phyloP scores from a whole-genome alignment of 2,888 invertebrate genomes.

The Lasioglossum malachurum region DNA sequence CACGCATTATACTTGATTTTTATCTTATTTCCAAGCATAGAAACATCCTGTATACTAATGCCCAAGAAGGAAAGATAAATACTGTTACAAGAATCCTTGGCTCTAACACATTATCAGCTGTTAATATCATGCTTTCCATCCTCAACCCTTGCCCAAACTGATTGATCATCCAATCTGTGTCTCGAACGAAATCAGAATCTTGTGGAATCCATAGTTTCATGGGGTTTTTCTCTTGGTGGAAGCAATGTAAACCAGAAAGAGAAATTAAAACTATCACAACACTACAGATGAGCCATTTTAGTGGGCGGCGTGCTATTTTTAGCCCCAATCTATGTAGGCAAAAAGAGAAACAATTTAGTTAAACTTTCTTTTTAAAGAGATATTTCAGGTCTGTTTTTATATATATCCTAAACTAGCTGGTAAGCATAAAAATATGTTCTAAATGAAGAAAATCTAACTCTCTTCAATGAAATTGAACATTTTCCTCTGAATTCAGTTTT shows the following conservation, averaged over 20 bases:
- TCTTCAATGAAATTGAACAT: not conserved
- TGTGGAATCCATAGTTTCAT: slow-evolving; percentile 92
- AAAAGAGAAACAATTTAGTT: not conserved
- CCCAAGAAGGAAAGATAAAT: not conserved
- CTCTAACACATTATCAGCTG: slow-evolving; percentile 89
- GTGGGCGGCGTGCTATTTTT: slow-evolving; percentile 87
- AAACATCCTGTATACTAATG: not conserved
- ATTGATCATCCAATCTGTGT: slow-evolving; percentile 90
- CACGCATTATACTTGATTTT: too few species aligned
- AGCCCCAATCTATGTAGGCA: slow-evolving; percentile 87
- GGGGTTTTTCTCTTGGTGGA: slow-evolving; percentile 91
- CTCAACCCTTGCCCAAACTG: slow-evolving; percentile 89
- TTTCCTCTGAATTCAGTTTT: not conserved
- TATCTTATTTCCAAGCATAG: too few species aligned
- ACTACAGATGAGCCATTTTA: slow-evolving; percentile 87
- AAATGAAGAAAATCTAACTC: too few species aligned
- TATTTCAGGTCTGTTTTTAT: too few species aligned
- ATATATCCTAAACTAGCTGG: not conserved
- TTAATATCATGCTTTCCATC: slow-evolving; percentile 88
- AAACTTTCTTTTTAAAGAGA: not conserved
- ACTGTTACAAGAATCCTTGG: slow-evolving; percentile 86
- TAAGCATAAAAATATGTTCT: too few species aligned
- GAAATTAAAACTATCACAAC: slow-evolving; percentile 87
- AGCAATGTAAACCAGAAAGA: slow-evolving; percentile 88
- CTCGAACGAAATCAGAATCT: slow-evolving; percentile 89